Percentiles rank a stretch among this genome's conserved stretches.
Evolutionary conservation across 1,140 invertebrate species (phyloP).

Genomic region (Cydia amplana): DNA sequence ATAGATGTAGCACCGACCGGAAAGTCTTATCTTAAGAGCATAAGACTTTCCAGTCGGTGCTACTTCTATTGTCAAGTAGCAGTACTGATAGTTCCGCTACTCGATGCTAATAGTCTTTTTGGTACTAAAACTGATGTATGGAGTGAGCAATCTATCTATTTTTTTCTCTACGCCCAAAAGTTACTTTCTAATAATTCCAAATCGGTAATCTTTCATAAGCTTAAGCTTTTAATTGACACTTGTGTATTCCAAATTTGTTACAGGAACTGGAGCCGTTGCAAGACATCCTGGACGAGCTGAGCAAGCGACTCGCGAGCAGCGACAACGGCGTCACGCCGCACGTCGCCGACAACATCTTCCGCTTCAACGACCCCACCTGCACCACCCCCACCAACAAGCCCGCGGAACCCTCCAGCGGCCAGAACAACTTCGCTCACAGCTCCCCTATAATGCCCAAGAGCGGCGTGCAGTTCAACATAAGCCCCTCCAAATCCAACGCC

Average conservation of each 20-base stretch:
- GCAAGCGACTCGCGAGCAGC: slow-evolving; percentile 72
- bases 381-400: slow-evolving; percentile 61
- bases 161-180: too few species aligned
- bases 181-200: too few species aligned
- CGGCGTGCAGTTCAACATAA: slow-evolving; percentile 74
- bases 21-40: too few species aligned
- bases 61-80: too few species aligned
- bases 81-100: too few species aligned
- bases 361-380: slow-evolving; percentile 85
- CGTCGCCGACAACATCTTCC: slow-evolving; percentile 78
- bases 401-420: slow-evolving; percentile 54
- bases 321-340: slow-evolving; percentile 65
- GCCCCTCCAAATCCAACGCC: slow-evolving; percentile 71
- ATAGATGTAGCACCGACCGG: too few species aligned
- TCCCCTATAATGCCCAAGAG: slow-evolving; percentile 77
- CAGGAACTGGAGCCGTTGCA: slow-evolving; percentile 78
- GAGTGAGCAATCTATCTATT: too few species aligned
- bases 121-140: too few species aligned
- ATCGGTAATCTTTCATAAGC: too few species aligned
- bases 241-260: slow-evolving; percentile 36
- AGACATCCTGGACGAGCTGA: slow-evolving; percentile 81
- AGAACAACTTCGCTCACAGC: slow-evolving; percentile 72
- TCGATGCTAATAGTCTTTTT: too few species aligned
- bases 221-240: background rate
- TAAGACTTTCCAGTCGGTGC: too few species aligned